Base-by-base conservation (phyloP, 2,797 vertebrate genomes). In the Chrosomus eos region DNA sequence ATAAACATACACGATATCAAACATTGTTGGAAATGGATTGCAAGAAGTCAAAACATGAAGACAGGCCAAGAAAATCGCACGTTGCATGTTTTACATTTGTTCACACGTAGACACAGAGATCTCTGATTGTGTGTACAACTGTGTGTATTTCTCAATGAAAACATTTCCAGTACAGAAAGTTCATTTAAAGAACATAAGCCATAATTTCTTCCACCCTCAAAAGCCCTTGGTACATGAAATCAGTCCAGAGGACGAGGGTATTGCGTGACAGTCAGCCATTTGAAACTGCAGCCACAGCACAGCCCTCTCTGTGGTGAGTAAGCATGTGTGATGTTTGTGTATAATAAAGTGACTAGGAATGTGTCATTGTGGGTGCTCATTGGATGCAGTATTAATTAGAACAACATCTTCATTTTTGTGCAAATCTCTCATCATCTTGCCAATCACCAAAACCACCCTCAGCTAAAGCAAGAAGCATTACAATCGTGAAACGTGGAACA, bases 381-480 rank as follows among this genome's bases (percentile, higher is more conserved):
- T 75, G 75, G 60, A 71, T 80, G 82, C 82, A 77, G 77, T 87
- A 89, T 90, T 90, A 90, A 92, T 90, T 86, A 90, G 88, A 86
- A 88, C 82, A 86, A 78, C 76, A 58, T 86, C 72, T 23, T 85
- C 1, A 76, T 62, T 88, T 88, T 84, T 70, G 80, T 88, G 85
- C 73, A 86, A 71, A 86, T 83, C 86, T 90, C 83, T 89, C 76
- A 9, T 84, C 86, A 85, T 85, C 87, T 86, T 91, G 90, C 89
- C 92, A 91, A 71, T 81, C 81, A 89, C 88, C 87, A 87, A 90
- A 80, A 60, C 78, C 88, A 89, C 91, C 91, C 90, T 5, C 88
- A 90, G 81, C 89, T 90, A 89, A 89, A 90, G 84, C 28, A 4
- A 83, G 80, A 90, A 91, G 31, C 43, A 79, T 53, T 53, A 87